Percentiles rank a stretch among this genome's conserved stretches.
Evolutionary conservation across 2,888 invertebrate genomes (phyloP).

Genomic region (Hirtodrosophila cameraria): DNA sequence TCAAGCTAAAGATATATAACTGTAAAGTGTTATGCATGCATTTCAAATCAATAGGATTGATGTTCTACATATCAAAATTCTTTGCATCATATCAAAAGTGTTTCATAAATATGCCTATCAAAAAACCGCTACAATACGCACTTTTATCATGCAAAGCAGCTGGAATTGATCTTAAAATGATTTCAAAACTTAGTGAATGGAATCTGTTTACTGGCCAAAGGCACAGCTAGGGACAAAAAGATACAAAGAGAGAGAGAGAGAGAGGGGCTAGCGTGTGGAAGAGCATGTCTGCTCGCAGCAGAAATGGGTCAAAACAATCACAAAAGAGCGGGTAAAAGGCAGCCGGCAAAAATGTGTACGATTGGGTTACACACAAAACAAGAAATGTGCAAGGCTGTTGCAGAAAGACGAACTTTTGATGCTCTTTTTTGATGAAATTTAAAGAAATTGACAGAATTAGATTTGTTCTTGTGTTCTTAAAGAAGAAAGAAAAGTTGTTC

Average conservation of each 20-base stretch:
- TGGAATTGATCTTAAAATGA: slow-evolving; percentile 5
- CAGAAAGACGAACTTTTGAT: slow-evolving; percentile 8
- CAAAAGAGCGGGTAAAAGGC: slow-evolving; percentile 56
- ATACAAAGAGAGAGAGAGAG: slow-evolving; percentile 9
- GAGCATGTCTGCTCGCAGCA: slow-evolving; percentile 11
- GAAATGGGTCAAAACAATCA: slow-evolving; percentile 71
- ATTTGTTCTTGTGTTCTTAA: too few species aligned
- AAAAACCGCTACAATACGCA: slow-evolving; percentile 8
- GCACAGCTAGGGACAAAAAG: neutral
- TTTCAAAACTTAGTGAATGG: slow-evolving; percentile 44
- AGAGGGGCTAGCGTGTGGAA: slow-evolving; percentile 4
- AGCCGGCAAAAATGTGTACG: slow-evolving; percentile 69
- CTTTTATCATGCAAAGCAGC: slow-evolving; percentile 62
- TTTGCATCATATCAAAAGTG: slow-evolving; percentile 29
- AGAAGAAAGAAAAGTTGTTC: too few species aligned
- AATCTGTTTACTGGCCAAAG: neutral
- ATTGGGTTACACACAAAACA: slow-evolving; percentile 31
- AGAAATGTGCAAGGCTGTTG: slow-evolving; percentile 28
- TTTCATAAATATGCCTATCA: slow-evolving; percentile 35
- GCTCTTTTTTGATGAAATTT: slow-evolving; percentile 29
- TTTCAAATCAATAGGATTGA: slow-evolving; percentile 27
- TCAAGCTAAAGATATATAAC: slow-evolving; percentile 43
- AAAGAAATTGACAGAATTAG: too few species aligned
- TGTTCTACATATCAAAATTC: slow-evolving; percentile 26
- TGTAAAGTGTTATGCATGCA: slow-evolving; percentile 40